phyloP scores from a whole-genome alignment of 2,888 invertebrate genomes.

The Ormia ochracea region DNA sequence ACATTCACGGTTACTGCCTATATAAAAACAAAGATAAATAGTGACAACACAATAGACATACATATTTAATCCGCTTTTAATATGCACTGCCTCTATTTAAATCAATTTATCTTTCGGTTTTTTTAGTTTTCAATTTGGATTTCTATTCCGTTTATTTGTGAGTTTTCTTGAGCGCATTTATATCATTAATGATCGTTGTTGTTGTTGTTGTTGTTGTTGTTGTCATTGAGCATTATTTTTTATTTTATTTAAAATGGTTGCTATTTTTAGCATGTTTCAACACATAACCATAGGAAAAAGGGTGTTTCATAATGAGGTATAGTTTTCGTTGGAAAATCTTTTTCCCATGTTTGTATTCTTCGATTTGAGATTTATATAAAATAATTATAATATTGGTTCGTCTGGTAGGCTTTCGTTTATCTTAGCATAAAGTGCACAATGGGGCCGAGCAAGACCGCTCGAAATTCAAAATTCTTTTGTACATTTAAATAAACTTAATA shows the following conservation, averaged over 20 bases:
- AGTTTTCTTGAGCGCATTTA: constrained; percentile 14
- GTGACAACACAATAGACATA: background rate
- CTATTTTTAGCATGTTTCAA: background rate
- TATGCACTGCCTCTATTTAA: constrained; percentile 24
- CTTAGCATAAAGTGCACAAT: too few relatives aligned
- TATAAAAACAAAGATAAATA: background rate
- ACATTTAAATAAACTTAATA: too few relatives aligned
- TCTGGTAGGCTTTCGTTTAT: too few relatives aligned
- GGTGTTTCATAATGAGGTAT: background rate
- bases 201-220: background rate
- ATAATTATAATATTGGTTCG: too few relatives aligned
- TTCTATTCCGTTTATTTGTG: background rate
- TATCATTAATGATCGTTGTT: background rate
- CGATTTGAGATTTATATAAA: too few relatives aligned
- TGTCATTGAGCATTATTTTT: background rate
- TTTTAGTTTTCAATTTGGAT: background rate
- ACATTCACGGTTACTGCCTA: background rate
- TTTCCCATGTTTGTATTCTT: too few relatives aligned
- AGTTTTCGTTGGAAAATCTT: background rate
- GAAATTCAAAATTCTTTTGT: too few relatives aligned
- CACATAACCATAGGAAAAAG: background rate
- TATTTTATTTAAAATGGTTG: background rate
- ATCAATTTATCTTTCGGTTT: constrained; percentile 44
- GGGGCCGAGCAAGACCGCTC: too few relatives aligned
- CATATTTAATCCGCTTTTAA: constrained; percentile 30